phyloP scores from a whole-genome alignment of 1,140 invertebrate species.

The Aphelinus atriplicis region DNA sequence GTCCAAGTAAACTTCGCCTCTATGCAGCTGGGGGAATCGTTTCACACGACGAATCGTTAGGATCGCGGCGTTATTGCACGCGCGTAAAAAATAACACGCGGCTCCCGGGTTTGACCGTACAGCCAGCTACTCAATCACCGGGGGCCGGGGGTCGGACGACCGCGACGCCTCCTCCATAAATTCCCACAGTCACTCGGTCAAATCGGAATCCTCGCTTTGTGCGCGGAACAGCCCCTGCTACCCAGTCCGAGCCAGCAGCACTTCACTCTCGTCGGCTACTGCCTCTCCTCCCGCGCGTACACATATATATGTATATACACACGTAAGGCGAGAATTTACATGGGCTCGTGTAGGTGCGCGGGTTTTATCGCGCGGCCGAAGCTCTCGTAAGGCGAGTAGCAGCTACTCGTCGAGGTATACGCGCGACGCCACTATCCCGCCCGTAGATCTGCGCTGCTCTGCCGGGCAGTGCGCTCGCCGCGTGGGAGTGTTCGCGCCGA shows the following conservation, averaged over 20 bases:
- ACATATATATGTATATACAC: background rate
- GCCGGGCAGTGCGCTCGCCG: background rate
- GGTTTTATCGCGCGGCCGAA: constrained; percentile 49
- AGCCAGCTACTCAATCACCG: too few species aligned
- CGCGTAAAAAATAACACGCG: too few species aligned
- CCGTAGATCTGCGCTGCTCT: background rate
- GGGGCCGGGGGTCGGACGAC: too few species aligned
- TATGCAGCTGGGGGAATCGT: too few species aligned
- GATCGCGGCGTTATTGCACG: too few species aligned
- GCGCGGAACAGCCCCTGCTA: too few species aligned
- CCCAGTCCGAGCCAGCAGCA: too few species aligned
- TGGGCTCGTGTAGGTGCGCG: constrained; percentile 40
- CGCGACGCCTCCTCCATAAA: background rate
- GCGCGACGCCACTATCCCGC: constrained; percentile 11
- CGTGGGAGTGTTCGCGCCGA: constrained; percentile 42
- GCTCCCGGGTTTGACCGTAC: too few species aligned
- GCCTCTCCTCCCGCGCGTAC: constrained; percentile 18
- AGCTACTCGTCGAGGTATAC: constrained; percentile 10
- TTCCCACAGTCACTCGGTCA: constrained; percentile 7
- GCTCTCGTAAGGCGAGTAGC: constrained; percentile 37
- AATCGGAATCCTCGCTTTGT: background rate
- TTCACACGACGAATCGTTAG: too few species aligned
- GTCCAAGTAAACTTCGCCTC: too few species aligned
- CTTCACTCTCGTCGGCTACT: too few species aligned
- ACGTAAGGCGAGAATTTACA: constrained; percentile 54